Conservation (phyloP, 2,113 vertebrate genomes). For the Silurus meridionalis region DNA sequence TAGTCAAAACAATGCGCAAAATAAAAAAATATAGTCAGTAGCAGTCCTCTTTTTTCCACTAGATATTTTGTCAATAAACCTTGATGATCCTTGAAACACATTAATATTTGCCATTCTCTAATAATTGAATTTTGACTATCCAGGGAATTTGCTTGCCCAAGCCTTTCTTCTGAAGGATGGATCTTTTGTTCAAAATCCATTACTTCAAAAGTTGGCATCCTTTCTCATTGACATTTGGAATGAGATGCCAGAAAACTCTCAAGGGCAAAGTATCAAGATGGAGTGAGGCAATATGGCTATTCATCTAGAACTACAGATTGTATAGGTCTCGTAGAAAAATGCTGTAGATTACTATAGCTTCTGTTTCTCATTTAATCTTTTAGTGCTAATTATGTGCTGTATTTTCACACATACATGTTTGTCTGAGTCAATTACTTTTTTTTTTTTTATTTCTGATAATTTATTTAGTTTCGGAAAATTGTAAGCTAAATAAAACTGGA, state of each 20-base stretch:
- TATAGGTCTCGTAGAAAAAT: conserved; percentile 15
- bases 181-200: conserved; percentile 43
- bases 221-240: conserved; percentile 46
- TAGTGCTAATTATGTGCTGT: neutral
- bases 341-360: neutral
- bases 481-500: no score
- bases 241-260: conserved; percentile 48
- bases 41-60: conserved; percentile 25
- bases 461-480: no score
- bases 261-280: conserved; percentile 44
- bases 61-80: conserved; percentile 37
- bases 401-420: neutral
- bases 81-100: conserved; percentile 41
- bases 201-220: conserved; percentile 44
- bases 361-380: conserved; percentile 8
- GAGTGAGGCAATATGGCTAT: conserved; percentile 8
- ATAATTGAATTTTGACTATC: conserved; percentile 49
- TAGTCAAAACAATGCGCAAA: neutral
- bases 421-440: neutral
- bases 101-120: conserved; percentile 38
- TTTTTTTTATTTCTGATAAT: neutral
- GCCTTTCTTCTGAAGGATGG: conserved; percentile 42
- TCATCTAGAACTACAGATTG: conserved; percentile 34
- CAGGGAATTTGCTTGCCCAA: conserved; percentile 19
- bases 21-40: conserved; percentile 19